These are phyloP conservation scores for Pterocles gutturalis DNA, from an alignment of 2,113 vertebrate genomes.

Conservation along the genomic window DNA sequence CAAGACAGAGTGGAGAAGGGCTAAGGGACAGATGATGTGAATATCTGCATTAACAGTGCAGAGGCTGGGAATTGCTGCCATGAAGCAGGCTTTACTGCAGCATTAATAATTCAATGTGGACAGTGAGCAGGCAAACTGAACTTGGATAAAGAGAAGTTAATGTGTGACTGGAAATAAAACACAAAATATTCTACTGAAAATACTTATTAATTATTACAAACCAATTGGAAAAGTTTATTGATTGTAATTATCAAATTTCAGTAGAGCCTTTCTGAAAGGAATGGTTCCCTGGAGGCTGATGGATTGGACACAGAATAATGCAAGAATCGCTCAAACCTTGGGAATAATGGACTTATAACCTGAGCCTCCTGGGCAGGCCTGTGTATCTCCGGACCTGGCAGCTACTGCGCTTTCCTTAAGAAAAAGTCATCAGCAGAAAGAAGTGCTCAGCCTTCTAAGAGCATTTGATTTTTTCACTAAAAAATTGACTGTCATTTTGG, in stretches of 20 bases:
- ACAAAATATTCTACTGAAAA: neutral
- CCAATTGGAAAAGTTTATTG: neutral
- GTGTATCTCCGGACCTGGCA: neutral
- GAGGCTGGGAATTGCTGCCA: neutral
- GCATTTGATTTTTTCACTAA: neutral
- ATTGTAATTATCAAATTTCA: neutral
- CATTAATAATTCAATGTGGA: neutral
- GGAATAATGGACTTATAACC: neutral
- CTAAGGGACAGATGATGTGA: neutral
- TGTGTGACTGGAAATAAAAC: neutral
- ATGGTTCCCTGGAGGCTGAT: neutral
- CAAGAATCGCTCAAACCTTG: neutral
- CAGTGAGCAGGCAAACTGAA: neutral
- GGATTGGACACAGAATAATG: fast-evolving
- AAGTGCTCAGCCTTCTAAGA: neutral
- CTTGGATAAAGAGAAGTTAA: neutral
- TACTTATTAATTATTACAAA: neutral
- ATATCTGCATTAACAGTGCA: neutral
- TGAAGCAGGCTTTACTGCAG: neutral
- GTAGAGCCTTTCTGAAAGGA: neutral
- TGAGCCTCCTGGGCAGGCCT: neutral
- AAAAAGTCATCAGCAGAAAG: neutral
- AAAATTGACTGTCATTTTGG: neutral
- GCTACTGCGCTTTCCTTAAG: neutral
- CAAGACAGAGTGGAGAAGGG: neutral